A percentile compares a stretch with the other conserved stretches of the same genome.
Conservation (phyloP, 2,797 vertebrate genomes). For the Phalanger gymnotis region DNA sequence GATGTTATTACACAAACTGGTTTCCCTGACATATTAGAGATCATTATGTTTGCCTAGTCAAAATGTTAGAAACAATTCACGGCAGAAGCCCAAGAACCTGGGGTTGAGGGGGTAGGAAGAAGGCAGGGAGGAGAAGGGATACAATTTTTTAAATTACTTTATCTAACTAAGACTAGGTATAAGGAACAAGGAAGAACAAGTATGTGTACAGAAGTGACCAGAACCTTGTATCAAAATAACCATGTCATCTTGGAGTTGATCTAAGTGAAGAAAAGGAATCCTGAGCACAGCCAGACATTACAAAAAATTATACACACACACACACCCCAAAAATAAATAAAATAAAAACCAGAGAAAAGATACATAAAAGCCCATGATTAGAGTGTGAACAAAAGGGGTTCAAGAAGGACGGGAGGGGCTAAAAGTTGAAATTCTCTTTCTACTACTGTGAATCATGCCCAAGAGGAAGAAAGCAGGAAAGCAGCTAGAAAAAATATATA, state of each 20-base stretch:
- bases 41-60: background rate
- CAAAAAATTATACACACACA: background rate
- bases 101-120: background rate
- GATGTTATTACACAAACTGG: background rate
- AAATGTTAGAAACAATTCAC: background rate
- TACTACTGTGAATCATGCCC: background rate
- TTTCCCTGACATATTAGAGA: background rate
- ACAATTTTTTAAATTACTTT: background rate
- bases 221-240: background rate
- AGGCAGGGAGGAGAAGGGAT: background rate
- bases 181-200: slow-evolving; percentile 1
- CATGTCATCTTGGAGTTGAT: background rate
- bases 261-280: background rate
- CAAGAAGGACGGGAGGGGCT: background rate
- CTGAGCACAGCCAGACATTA: background rate
- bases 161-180: background rate
- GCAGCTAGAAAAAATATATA: background rate
- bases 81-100: background rate
- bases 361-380: background rate
- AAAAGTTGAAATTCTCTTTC: background rate
- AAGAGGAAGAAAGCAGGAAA: background rate
- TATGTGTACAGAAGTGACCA: background rate
- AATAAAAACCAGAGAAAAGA: slow-evolving; percentile 6
- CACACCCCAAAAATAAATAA: background rate
- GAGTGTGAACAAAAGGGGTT: slow-evolving; percentile 1